Base-by-base conservation (phyloP, 1,140 invertebrate genomes). In the Lordiphosa mommai region DNA sequence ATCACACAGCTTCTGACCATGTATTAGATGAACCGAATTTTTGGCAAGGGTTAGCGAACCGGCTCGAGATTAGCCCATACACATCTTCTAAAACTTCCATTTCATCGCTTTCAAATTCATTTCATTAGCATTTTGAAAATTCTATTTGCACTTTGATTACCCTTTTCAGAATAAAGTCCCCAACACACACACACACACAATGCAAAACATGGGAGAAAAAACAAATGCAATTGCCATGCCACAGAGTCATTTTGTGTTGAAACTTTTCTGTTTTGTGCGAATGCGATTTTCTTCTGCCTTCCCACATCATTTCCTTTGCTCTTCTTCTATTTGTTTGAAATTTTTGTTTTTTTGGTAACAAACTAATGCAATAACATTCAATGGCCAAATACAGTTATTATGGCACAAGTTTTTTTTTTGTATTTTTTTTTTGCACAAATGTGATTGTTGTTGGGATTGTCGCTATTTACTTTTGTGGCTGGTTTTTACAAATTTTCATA, bases 301-400 rank as follows among this genome's bases (percentile, higher is more conserved):
- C 17, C 38, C 44, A 10, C 33, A 41, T 57, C 13, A 38, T 57
- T 13, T 43, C 58, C 17, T 34, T 38, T 58, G 14, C 37, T 37
- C 36, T 14, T 14, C 20, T 14, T 4, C 10, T 38, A n/a, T 23
- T 10, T 32, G 41, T 34, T 32, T 7, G 23, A 27, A 7, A 27
- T 27, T 20, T 20, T 34, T 41, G 5, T 32, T 33, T 34, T 53
- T 46, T 63, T 58, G 60, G 30, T 13, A 9, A 34, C 60, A 69
- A 79, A 79, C 73, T 79, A 79, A 80, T 80, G 74, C 73, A 79
- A 79, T 79, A 79, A 79, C 68, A 79, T 73, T 79, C 74, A 79
- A 80, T 76, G 72, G 72, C 32, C 67, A 71, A 71, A 76, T 79
- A 56, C 69, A 69, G 74, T 79, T 79, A 79, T 79, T 79, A 79